Base-by-base conservation (phyloP, 35 echinoderm and acorn worm species). In the Ophiothrix spiculata region DNA sequence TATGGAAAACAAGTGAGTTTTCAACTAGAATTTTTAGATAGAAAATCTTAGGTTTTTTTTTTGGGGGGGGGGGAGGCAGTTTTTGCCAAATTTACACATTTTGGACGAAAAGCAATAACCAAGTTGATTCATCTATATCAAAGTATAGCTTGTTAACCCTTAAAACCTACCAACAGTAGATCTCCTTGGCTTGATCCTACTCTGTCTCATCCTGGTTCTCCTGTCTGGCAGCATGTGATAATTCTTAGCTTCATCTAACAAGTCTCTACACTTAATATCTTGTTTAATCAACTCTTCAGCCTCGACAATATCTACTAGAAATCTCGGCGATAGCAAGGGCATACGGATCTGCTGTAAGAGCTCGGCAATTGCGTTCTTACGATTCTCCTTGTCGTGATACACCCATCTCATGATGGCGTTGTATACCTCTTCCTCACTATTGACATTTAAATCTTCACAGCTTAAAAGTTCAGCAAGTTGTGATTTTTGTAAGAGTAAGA, bases 381-480 rank as follows among this genome's bases (percentile, higher is more conserved):
- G 87, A 1, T 75, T 85, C 46, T 83, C 82, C 60, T 93, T 93
- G 92, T 93, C 87, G 32, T 86, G 81, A 56, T 93, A 93, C 6
- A 88, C 92, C 92, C 92, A 93, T 36, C 87, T 82, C 28, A 93
- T 93, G 37, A 93, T 93, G 76, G 92, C 92, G 33, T 89, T 93
- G 63, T 93, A 93, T 17, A 93, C 92, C 56, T 93, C 92, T 35
- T 93, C 92, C 39, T 93, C 92, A 46, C 92, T 89, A 8, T 54
- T 33, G 4, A 93, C 92, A 81, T 93, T 89, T 19, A 93, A 75
- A 33, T 93, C 87, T 69, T 93, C 92, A 36, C 87, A 85, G 10
- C 76, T 77, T 6, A 93, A 69, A 12, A 93, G 77, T n/a, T 93
- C 92, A 39, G 87, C 76, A 0, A 93, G 78, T 34, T 93, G 92